Evolutionary conservation across 2,797 vertebrate species (phyloP).

Genomic region (Pseudochirops corinnae): DNA sequence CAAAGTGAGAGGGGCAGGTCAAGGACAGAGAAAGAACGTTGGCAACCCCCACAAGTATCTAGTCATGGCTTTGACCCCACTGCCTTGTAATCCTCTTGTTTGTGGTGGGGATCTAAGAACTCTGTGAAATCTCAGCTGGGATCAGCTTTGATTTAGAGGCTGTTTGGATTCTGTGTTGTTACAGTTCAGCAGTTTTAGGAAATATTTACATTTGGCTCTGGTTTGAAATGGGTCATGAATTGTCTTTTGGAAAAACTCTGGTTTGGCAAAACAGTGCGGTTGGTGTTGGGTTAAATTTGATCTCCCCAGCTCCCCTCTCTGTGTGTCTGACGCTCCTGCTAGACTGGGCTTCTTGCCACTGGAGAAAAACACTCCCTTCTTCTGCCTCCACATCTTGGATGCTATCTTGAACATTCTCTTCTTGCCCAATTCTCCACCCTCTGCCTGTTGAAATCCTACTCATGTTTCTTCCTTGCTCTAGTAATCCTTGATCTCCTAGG

Average conservation of each 20-base stretch:
- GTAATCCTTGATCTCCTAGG: neutral
- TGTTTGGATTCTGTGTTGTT: neutral
- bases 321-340: neutral
- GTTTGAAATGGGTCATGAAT: neutral
- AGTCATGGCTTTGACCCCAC: neutral
- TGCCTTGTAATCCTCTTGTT: neutral
- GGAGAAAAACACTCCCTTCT: neutral
- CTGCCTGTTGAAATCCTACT: neutral
- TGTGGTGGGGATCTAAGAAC: neutral
- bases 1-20: neutral
- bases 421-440: neutral
- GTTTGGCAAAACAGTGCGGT: neutral
- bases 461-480: neutral
- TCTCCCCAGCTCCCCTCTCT: neutral
- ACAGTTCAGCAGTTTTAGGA: neutral
- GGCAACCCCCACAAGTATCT: neutral
- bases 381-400: neutral
- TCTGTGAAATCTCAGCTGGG: neutral
- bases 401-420: neutral
- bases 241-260: slow-evolving; percentile 7
- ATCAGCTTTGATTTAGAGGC: neutral
- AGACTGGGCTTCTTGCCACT: neutral
- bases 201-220: slow-evolving; percentile 4
- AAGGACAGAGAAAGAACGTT: neutral
- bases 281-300: neutral